Evolutionary conservation across 2,888 invertebrate genomes (phyloP).

Genomic region (Frankliniella fusca): DNA sequence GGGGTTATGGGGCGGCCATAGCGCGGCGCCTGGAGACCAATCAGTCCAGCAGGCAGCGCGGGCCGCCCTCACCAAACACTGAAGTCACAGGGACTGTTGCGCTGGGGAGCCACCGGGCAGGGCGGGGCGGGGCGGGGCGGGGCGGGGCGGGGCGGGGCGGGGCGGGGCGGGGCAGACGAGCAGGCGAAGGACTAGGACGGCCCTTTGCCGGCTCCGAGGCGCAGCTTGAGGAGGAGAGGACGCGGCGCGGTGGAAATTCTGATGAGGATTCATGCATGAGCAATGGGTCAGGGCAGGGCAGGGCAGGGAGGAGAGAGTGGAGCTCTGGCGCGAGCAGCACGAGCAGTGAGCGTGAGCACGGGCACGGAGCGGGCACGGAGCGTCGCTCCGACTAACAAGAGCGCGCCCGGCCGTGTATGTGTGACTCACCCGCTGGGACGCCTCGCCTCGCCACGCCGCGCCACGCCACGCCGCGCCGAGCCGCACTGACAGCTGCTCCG

Average conservation of each 20-base stretch:
- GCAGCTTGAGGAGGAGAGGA: background rate
- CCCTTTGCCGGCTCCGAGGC: background rate
- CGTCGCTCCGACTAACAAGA: background rate
- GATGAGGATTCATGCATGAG: background rate
- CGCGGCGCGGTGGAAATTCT: background rate
- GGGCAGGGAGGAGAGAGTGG: background rate
- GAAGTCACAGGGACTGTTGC: too few species aligned
- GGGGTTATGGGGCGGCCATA: background rate
- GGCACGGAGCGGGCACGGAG: too few species aligned
- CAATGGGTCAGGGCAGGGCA: background rate
- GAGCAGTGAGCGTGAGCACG: background rate
- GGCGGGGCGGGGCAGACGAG: background rate
- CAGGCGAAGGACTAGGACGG: background rate
- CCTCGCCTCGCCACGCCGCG: background rate
- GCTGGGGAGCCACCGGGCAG: too few species aligned
- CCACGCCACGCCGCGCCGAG: background rate
- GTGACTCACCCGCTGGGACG: conserved; percentile 10
- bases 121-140: background rate
- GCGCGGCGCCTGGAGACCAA: too few species aligned
- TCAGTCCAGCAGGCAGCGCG: too few species aligned
- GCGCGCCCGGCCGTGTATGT: background rate
- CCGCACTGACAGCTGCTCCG: conserved; percentile 23
- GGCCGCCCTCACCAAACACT: too few species aligned
- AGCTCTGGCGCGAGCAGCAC: too few species aligned
- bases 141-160: background rate